Base-by-base conservation (phyloP, 2,797 vertebrate species). In the Ptychadena robeensis region DNA sequence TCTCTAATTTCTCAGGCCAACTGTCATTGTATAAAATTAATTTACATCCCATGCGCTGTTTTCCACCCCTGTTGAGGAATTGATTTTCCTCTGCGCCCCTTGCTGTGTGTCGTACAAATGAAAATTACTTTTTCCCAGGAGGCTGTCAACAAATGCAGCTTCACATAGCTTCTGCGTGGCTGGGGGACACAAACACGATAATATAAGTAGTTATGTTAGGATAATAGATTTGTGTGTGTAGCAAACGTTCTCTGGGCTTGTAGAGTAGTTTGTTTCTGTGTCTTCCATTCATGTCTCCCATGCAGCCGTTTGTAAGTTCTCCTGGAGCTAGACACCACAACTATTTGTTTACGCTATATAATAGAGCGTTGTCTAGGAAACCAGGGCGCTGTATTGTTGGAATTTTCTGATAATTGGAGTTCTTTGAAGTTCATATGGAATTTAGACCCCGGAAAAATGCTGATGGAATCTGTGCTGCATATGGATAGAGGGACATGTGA, bases 101-200 rank as follows among this genome's bases (percentile, higher is more conserved):
- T 5, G 35, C 73, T 75, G 73, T 38, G 73, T 30, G 32, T 34
- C 38, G 59, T 59, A 77, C 74, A 77, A 77, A 77, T 77, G 38
- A 77, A 77, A 77, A 77, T 77, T 40, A 48, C 35, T 77, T 66
- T 66, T 67, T 64, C 63, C 73, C 63, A 34, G 38, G 74, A 8
- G 38, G 74, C 35, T 53, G 63, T 67, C 74, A 77, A 66, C 63
- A 66, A 30, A 77, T 77, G 28, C 22, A n/a, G 38, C 31, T 48
- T 53, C 63, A 48, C 12, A 67, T 53, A 15, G 74, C 74, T 67
- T 66, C 31, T 25, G 38, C 25, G 9, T 44, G 32, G 63, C 74
- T 7, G 27, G 11, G 4, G 74, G 74, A 48, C 25, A 32, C 9
- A 34, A 67, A 48, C 34, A 31, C n/a, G 34, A 67, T 53, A 53